Percentiles rank a stretch among this genome's conserved stretches.
Evolutionary conservation across 2,888 invertebrate genomes (phyloP).

Genomic region (Watsonalla binaria): DNA sequence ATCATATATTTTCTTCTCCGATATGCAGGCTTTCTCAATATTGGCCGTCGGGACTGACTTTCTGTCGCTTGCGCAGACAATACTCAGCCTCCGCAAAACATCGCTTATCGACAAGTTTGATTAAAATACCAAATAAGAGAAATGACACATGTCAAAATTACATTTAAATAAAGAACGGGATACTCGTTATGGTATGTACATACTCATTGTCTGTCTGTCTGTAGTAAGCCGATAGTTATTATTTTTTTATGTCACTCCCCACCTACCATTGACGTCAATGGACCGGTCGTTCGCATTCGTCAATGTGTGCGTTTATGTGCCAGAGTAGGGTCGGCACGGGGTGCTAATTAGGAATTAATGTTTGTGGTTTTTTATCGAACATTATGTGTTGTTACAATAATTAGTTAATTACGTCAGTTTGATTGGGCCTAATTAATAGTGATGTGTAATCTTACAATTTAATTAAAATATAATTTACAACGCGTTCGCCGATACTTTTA

Average conservation of each 20-base stretch:
- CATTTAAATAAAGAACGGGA: background rate
- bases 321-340: slow-evolving; percentile 36
- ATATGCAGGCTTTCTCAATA: too few relatives aligned
- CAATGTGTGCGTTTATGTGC: slow-evolving; percentile 30
- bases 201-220: slow-evolving; percentile 49
- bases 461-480: too few relatives aligned
- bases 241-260: slow-evolving; percentile 58
- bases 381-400: background rate
- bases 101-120: too few relatives aligned
- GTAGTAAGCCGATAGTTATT: slow-evolving; percentile 71
- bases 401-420: background rate
- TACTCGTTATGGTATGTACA: slow-evolving; percentile 49
- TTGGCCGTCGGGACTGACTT: too few relatives aligned
- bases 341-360: slow-evolving; percentile 1
- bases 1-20: too few relatives aligned
- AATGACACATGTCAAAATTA: background rate
- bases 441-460: too few relatives aligned
- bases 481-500: too few relatives aligned
- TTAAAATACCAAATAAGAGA: background rate
- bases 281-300: slow-evolving; percentile 47
- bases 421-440: too few relatives aligned
- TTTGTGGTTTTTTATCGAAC: slow-evolving; percentile 3
- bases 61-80: too few relatives aligned
- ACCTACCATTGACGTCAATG: slow-evolving; percentile 73
- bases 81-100: too few relatives aligned